A percentile compares a stretch with the other conserved stretches of the same genome.
Evolutionary conservation across 2,797 vertebrate genomes (phyloP).

Genomic region (Trachops cirrhosus): DNA sequence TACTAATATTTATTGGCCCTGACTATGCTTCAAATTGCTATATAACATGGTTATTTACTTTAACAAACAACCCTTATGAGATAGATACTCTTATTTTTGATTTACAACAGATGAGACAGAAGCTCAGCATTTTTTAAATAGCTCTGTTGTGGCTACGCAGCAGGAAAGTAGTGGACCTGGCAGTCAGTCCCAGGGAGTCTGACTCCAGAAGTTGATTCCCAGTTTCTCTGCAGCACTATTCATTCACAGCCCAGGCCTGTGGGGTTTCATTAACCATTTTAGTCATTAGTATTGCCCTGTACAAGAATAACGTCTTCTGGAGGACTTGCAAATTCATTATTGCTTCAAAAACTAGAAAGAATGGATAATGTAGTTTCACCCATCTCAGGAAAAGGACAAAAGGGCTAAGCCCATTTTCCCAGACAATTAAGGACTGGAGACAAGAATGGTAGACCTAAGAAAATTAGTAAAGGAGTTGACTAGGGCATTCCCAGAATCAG

Average conservation of each 20-base stretch:
- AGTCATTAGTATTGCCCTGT: neutral
- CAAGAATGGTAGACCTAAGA: neutral
- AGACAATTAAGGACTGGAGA: neutral
- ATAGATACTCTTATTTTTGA: neutral
- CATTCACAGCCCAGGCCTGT: neutral
- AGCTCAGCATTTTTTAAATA: neutral
- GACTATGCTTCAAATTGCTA: neutral
- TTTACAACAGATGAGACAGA: neutral
- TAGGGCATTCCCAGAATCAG: neutral
- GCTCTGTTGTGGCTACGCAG: neutral
- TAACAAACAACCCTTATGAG: neutral
- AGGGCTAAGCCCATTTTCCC: neutral
- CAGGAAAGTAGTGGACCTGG: neutral
- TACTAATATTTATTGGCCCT: neutral
- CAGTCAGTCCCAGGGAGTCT: neutral
- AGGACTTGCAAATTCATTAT: neutral
- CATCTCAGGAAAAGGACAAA: neutral
- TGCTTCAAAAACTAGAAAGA: slow-evolving; percentile 1
- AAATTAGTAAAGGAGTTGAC: neutral
- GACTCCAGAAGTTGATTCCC: neutral
- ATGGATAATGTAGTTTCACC: neutral
- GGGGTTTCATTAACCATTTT: neutral
- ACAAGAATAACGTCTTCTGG: neutral
- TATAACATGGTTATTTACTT: slow-evolving; percentile 20
- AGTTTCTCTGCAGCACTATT: neutral